Conservation (phyloP, 1,140 invertebrate species). For the Sogatella furcifera region DNA sequence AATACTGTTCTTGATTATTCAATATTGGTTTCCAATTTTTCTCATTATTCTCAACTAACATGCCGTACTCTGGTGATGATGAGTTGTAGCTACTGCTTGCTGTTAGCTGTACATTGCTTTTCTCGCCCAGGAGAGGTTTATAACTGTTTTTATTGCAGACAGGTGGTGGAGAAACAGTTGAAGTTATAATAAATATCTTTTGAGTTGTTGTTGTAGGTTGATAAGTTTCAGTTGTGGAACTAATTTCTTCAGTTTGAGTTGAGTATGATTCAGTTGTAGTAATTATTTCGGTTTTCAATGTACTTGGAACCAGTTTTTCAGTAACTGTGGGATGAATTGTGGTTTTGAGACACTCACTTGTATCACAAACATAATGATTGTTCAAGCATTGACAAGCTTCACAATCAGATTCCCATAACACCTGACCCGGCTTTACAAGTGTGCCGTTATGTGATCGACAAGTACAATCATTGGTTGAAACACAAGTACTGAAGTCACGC, state of each 20-base stretch:
- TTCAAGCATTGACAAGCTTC: constrained; percentile 63
- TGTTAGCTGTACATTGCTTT: too few relatives aligned
- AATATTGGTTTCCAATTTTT: constrained; percentile 31
- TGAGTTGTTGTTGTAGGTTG: constrained; percentile 14
- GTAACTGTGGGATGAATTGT: not conserved
- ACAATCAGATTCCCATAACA: constrained; percentile 44
- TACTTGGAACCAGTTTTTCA: not conserved
- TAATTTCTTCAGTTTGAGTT: not conserved
- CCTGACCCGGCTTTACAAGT: constrained; percentile 50
- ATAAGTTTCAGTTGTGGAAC: not conserved
- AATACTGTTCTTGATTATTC: constrained; percentile 46
- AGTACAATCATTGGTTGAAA: constrained; percentile 53
- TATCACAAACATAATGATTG: constrained; percentile 56
- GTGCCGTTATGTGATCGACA: constrained; percentile 49
- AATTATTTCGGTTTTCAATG: not conserved
- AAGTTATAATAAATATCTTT: constrained; percentile 31
- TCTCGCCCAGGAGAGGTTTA: too few relatives aligned
- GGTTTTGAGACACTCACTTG: constrained; percentile 34
- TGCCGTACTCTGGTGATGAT: not conserved
- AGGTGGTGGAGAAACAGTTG: constrained; percentile 39
- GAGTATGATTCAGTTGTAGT: constrained; percentile 4
- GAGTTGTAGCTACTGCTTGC: not conserved
- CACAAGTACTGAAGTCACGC: constrained; percentile 56
- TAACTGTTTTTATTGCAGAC: constrained; percentile 24
- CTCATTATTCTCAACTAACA: not conserved